These are phyloP conservation scores for Phyllopteryx taeniolatus DNA, from an alignment of 2,113 vertebrate genomes.

Conservation along the genomic window DNA sequence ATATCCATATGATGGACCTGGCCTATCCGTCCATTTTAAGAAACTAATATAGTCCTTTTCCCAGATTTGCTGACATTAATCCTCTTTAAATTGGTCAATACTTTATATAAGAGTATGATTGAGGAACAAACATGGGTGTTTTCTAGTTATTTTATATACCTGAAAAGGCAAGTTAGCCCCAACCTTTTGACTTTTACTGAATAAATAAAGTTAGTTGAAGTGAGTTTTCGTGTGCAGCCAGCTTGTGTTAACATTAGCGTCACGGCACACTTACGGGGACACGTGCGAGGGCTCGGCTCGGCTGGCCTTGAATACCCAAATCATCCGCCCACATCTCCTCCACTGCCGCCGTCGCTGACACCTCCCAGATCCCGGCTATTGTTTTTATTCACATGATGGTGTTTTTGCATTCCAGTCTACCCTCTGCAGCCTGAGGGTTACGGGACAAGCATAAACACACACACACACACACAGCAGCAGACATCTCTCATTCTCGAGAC, in stretches of 20 bases:
- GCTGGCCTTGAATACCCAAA: slow-evolving; percentile 34
- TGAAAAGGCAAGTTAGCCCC: background rate
- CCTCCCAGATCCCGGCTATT: slow-evolving; percentile 29
- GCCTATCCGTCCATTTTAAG: too few species aligned
- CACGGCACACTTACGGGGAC: slow-evolving; percentile 19
- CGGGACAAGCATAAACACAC: slow-evolving; percentile 14
- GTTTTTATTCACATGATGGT: slow-evolving; percentile 42
- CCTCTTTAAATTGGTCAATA: too few species aligned
- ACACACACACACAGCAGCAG: slow-evolving; percentile 11
- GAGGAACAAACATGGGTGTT: too few species aligned
- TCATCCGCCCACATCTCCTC: slow-evolving; percentile 22
- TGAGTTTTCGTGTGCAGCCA: slow-evolving; percentile 29
- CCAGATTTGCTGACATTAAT: too few species aligned
- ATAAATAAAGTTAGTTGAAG: background rate
- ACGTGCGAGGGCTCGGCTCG: slow-evolving; percentile 10
- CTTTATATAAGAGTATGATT: too few species aligned
- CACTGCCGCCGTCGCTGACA: slow-evolving; percentile 28
- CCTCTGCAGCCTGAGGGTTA: slow-evolving; percentile 18
- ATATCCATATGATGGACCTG: too few species aligned
- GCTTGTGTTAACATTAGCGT: slow-evolving; percentile 22
- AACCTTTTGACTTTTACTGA: background rate
- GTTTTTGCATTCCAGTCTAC: slow-evolving; percentile 52
- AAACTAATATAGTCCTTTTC: too few species aligned
- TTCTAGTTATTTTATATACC: background rate
- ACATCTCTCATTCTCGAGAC: slow-evolving; percentile 20